These are phyloP conservation scores for Premnoplex brunnescens DNA, from an alignment of 2,797 vertebrate species.

Conservation along the genomic window DNA sequence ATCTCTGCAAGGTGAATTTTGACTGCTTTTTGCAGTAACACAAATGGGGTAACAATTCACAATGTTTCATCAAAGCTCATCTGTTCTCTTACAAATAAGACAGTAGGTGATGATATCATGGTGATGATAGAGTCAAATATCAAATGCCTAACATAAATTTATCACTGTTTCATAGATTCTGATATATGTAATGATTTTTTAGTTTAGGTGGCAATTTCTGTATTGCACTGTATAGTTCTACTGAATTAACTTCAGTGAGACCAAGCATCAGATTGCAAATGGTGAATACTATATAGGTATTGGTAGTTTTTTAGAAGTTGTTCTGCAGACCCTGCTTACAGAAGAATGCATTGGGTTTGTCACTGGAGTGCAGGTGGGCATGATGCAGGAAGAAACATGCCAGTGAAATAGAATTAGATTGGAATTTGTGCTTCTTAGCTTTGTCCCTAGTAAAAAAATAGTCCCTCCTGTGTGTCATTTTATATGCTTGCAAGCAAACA, in stretches of 20 bases:
- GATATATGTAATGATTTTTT: background rate
- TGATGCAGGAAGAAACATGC: background rate
- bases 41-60: background rate
- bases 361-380: background rate
- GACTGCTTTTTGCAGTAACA: background rate
- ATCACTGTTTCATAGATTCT: background rate
- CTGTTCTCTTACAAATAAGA: background rate
- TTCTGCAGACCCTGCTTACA: background rate
- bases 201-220: background rate
- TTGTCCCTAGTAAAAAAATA: background rate
- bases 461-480: background rate
- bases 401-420: background rate
- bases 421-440: background rate
- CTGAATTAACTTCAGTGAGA: background rate
- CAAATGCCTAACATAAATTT: background rate
- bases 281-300: background rate
- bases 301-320: background rate
- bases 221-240: background rate
- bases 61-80: background rate
- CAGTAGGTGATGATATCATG: background rate
- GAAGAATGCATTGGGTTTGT: background rate
- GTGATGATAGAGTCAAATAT: background rate
- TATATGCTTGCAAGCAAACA: background rate
- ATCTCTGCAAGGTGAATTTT: background rate
- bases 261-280: background rate